phyloP scores from a whole-genome alignment of 2,888 invertebrate species.

The Aleiodes leptofemur region DNA sequence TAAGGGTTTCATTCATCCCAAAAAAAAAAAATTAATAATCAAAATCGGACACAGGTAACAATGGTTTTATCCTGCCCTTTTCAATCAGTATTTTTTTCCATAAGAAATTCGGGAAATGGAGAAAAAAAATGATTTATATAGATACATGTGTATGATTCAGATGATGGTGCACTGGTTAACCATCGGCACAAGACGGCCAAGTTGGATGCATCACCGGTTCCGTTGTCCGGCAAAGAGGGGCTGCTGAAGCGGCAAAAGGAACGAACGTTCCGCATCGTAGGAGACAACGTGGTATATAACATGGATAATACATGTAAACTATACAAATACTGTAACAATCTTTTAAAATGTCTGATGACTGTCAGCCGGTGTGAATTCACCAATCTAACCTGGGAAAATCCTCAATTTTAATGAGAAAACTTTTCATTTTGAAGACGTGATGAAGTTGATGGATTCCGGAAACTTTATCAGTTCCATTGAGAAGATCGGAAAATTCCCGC shows the following conservation, averaged over 20 bases:
- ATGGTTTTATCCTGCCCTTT: too few relatives aligned
- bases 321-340: constrained; percentile 13
- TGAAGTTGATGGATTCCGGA: too few relatives aligned
- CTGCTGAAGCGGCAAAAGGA: constrained; percentile 53
- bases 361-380: not conserved
- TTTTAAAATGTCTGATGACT: constrained; percentile 2
- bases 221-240: constrained; percentile 45
- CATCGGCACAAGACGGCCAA: constrained; percentile 51
- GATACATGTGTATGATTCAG: constrained; percentile 25
- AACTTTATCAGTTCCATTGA: too few relatives aligned
- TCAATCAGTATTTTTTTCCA: not conserved
- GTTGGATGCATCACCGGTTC: constrained; percentile 54
- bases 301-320: constrained; percentile 16
- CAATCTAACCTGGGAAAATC: too few relatives aligned
- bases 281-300: constrained; percentile 24
- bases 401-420: too few relatives aligned
- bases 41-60: too few relatives aligned
- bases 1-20: not conserved
- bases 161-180: constrained; percentile 47
- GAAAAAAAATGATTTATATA: not conserved
- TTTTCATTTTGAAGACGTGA: too few relatives aligned
- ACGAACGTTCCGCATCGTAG: constrained; percentile 51
- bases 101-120: constrained; percentile 7
- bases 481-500: too few relatives aligned
- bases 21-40: not conserved